Conservation (phyloP, 2,113 vertebrate species). For the Pteronura brasiliensis region DNA sequence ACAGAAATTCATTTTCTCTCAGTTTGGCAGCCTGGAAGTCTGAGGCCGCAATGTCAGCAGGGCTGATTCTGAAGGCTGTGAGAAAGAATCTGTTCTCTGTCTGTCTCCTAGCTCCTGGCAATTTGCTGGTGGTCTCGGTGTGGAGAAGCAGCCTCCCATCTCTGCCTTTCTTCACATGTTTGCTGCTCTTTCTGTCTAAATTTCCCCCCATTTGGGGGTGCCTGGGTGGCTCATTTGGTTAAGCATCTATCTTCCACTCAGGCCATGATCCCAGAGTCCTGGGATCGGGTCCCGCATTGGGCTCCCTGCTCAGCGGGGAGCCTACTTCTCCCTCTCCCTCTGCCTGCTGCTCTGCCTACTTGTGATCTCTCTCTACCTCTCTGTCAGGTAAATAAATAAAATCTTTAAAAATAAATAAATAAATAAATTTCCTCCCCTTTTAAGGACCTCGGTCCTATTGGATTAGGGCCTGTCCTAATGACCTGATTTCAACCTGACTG, state of each 20-base stretch:
- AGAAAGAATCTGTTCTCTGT: neutral
- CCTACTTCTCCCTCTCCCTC: no score
- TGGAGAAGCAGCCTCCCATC: neutral
- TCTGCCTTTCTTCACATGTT: neutral
- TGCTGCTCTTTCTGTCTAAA: neutral
- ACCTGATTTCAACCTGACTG: neutral
- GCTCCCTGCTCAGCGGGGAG: no score
- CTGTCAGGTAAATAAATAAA: no score
- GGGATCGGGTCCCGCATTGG: no score
- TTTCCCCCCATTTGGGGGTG: neutral
- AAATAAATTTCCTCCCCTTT: neutral
- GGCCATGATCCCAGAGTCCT: no score
- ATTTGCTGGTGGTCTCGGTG: neutral
- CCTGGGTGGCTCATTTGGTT: no score
- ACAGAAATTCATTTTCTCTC: neutral
- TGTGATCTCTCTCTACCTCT: no score
- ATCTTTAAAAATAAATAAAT: no score
- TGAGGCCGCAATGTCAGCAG: neutral
- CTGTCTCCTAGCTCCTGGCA: neutral
- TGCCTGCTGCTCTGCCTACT: no score
- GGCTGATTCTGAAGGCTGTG: neutral
- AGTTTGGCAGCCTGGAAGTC: neutral
- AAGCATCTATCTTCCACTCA: no score
- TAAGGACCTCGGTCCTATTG: neutral
- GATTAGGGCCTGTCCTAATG: neutral